Evolutionary conservation across 2,888 invertebrate species (phyloP), one percentile per base, ranked within the genome.

Genomic region (Chrysolina oricalcia): DNA sequence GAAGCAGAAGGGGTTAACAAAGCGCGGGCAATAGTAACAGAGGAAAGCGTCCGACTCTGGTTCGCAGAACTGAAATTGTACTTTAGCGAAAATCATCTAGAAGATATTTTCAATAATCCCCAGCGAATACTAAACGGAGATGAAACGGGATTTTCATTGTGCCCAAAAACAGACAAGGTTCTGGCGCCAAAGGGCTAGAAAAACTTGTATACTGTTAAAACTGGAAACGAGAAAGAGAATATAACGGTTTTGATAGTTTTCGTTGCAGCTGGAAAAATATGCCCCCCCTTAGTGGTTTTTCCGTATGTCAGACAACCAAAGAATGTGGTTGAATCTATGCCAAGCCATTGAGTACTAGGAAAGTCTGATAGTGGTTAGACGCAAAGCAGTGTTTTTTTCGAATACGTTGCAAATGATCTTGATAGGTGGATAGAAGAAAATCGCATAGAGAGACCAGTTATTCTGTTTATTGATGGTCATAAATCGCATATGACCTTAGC

Each of bases 201-300:
- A 43, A 43, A 43, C 43, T 43, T 43, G 15, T 9, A 43, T 43
- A 43, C 43, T 43, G 43, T 43, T 4, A 43, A 11, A 43, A 43
- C 13, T 43, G 15, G 43, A 10, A 43, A 43, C 19, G 84, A 85
- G 73, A 86, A 86, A 79, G 83, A 83, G 11, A 82, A 75, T 43
- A 15, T 86, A 23, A 86, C 85, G 0, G 84, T 85, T 2, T 59
- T 85, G 11, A 67, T 83, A 15, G 77, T 74, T 9, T 81, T 85
- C 65, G 71, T 2, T 59, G 76, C 78, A 15, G 70, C 62, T 48
- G 76, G 76, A 72, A 76, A 72, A 75, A 70, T 78, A 21, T 72
- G 41, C 35, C 75, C 78, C 40, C 75, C 76, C 4, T 62, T 81
- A 40, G 78, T 80, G 5, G 50, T 81, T 11, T 81, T 6, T 53